phyloP scores from a whole-genome alignment of 2,797 vertebrate genomes.

The Sebastolobus alascanus region DNA sequence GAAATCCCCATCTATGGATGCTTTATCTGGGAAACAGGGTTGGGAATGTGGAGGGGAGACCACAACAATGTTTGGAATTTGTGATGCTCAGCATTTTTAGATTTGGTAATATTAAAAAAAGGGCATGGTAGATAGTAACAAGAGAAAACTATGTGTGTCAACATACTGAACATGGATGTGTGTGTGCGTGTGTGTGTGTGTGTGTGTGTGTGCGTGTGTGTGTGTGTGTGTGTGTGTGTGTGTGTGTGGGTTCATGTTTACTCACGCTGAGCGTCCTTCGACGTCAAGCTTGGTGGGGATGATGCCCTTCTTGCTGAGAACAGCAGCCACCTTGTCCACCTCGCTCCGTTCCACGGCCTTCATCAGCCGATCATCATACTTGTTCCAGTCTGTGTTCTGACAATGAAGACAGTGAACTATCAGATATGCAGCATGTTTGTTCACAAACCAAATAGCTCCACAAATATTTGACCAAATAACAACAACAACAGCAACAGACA shows the following conservation, averaged over 20 bases:
- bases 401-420: constrained; percentile 12
- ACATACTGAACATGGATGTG: not conserved
- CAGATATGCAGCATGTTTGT: not conserved
- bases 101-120: constrained; percentile 5
- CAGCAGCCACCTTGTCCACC: constrained; percentile 93
- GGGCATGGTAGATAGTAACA: not conserved
- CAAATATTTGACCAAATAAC: not conserved
- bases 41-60: constrained; percentile 27
- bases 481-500: not conserved
- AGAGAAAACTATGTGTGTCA: not conserved
- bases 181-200: not conserved
- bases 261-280: constrained; percentile 98
- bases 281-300: constrained; percentile 94
- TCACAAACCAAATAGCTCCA: not conserved
- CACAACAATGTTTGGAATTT: constrained; percentile 43
- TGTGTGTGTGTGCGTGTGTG: not conserved
- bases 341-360: constrained; percentile 97
- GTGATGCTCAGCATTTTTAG: constrained; percentile 37
- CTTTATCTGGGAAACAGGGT: constrained; percentile 32
- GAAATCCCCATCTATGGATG: constrained; percentile 28
- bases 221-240: not conserved
- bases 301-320: constrained; percentile 95
- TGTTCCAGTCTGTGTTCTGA: constrained; percentile 96
- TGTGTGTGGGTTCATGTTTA: constrained; percentile 58
- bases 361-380: constrained; percentile 98